Evolutionary conservation across 53 echinoderm and acorn worm species (phyloP).

Genomic region (Astropecten irregularis): DNA sequence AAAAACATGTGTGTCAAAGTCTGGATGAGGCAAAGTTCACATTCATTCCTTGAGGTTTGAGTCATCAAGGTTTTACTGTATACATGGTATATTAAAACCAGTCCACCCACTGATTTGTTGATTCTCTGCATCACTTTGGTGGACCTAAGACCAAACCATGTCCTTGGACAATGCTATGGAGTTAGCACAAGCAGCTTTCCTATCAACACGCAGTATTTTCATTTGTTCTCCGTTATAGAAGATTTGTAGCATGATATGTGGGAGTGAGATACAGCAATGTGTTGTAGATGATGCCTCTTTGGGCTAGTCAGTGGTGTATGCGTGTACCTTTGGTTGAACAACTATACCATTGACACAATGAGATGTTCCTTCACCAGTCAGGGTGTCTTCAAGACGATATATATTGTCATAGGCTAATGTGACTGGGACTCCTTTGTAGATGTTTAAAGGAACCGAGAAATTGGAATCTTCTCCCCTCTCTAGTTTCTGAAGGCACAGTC

Average conservation of each 20-base stretch:
- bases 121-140: background rate
- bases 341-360: conserved; percentile 58
- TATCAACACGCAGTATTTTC: background rate
- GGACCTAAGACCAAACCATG: conserved; percentile 28
- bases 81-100: conserved; percentile 59
- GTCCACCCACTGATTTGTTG: conserved; percentile 59
- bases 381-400: conserved; percentile 51
- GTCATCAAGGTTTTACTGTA: too few species aligned
- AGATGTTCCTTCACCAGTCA: conserved; percentile 54
- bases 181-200: background rate
- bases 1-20: too few species aligned
- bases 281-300: background rate
- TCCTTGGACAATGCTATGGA: conserved; percentile 39
- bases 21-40: too few species aligned
- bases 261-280: conserved; percentile 2
- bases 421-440: conserved; percentile 20
- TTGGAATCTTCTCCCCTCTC: background rate
- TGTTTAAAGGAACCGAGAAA: conserved; percentile 33
- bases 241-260: conserved; percentile 22
- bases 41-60: too few species aligned
- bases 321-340: conserved; percentile 25
- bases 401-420: conserved; percentile 63
- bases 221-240: background rate
- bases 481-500: conserved; percentile 49
- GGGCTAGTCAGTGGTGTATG: background rate